Conservation (phyloP, 2,797 vertebrate species). For the Triplophysa yarkandensis region DNA sequence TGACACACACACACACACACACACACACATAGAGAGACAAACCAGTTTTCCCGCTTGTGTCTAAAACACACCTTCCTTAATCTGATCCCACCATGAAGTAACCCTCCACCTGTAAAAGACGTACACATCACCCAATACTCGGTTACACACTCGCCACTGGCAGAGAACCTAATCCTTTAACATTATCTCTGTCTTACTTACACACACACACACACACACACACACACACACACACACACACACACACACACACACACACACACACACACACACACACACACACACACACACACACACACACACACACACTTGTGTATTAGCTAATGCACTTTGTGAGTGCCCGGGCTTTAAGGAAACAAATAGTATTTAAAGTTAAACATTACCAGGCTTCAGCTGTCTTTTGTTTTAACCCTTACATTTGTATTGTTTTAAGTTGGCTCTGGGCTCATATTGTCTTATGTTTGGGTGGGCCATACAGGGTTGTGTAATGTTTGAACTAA, state of each 20-base stretch:
- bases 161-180: constrained; percentile 20
- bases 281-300: not conserved
- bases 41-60: constrained; percentile 65
- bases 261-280: not conserved
- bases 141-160: not conserved
- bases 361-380: constrained; percentile 26
- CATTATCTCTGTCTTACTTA: not conserved
- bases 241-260: not conserved
- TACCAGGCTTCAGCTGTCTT: not conserved
- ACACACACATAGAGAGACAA: constrained; percentile 41
- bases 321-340: constrained; percentile 10
- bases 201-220: not conserved
- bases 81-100: constrained; percentile 59
- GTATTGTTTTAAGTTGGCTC: not conserved
- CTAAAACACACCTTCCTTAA: constrained; percentile 56
- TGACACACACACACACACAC: not conserved
- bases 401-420: constrained; percentile 4
- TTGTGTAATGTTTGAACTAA: constrained; percentile 28
- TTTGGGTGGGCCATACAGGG: not conserved
- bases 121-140: constrained; percentile 3
- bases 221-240: not conserved
- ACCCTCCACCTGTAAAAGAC: constrained; percentile 23
- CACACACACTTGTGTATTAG: constrained; percentile 2
- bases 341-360: not conserved
- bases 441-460: not conserved